These are phyloP conservation scores for Rhinichthys klamathensis DNA, from an alignment of 2,113 vertebrate species.

Conservation along the genomic window DNA sequence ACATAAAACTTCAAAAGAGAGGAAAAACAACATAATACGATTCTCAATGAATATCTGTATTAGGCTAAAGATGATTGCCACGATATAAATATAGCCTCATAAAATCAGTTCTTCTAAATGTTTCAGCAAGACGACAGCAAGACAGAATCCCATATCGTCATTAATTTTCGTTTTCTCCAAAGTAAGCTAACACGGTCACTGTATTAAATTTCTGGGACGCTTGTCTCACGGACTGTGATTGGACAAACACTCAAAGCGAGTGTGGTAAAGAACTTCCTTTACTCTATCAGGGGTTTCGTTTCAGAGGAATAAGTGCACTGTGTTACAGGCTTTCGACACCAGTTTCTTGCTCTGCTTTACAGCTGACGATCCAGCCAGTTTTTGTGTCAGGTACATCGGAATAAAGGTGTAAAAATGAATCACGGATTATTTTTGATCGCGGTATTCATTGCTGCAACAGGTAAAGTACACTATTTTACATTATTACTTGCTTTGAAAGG, in stretches of 20 bases:
- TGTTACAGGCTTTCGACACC: too few relatives aligned
- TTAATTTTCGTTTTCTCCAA: background rate
- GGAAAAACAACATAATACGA: background rate
- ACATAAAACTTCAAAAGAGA: background rate
- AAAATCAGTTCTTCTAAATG: background rate
- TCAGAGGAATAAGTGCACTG: constrained; percentile 22
- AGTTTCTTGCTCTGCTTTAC: background rate
- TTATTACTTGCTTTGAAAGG: background rate
- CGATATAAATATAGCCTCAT: background rate
- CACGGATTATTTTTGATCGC: background rate
- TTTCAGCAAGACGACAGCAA: background rate
- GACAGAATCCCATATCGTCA: background rate
- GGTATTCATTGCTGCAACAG: constrained; percentile 10
- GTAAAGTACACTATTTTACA: background rate
- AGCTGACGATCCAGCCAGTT: background rate
- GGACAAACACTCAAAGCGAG: constrained; percentile 26
- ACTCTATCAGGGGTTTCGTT: constrained; percentile 40
- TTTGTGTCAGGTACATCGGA: background rate
- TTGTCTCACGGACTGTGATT: background rate
- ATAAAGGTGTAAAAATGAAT: background rate
- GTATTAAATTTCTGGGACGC: background rate
- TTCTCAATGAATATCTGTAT: background rate
- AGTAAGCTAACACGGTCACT: background rate
- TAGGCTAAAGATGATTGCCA: background rate
- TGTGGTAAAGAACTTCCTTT: constrained; percentile 30